Evolutionary conservation across 2,113 vertebrate species (phyloP).

Genomic region (Eulemur rufifrons): DNA sequence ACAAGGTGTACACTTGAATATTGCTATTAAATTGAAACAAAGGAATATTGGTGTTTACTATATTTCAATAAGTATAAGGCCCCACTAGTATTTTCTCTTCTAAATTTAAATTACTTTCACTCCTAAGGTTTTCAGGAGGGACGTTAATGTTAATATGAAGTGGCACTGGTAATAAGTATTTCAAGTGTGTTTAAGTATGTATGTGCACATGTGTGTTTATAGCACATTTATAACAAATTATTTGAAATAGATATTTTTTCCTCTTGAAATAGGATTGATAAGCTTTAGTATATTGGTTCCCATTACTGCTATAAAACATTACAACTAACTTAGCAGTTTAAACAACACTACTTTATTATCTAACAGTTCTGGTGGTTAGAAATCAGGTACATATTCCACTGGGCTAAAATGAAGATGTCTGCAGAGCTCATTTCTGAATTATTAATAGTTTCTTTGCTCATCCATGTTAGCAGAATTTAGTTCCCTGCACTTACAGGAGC

Average conservation of each 20-base stretch:
- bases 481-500: background rate
- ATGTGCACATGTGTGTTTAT: background rate
- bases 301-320: background rate
- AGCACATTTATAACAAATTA: constrained; percentile 8
- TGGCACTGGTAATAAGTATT: background rate
- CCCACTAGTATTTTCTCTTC: constrained; percentile 60
- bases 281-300: background rate
- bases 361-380: background rate
- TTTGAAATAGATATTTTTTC: background rate
- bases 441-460: background rate
- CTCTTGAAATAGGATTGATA: background rate
- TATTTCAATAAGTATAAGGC: constrained; percentile 46
- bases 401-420: background rate
- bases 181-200: background rate
- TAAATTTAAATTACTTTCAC: constrained; percentile 68
- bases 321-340: background rate
- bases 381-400: too few species aligned
- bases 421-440: background rate
- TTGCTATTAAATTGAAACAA: constrained; percentile 69
- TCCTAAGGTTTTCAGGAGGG: constrained; percentile 33
- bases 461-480: background rate
- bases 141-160: constrained; percentile 48
- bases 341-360: background rate
- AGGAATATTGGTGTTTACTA: constrained; percentile 57
- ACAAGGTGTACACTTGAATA: constrained; percentile 46